Evolutionary conservation across 2,888 invertebrate genomes (phyloP), one percentile per base, ranked within the genome.

Genomic region (Zele albiditarsus): DNA sequence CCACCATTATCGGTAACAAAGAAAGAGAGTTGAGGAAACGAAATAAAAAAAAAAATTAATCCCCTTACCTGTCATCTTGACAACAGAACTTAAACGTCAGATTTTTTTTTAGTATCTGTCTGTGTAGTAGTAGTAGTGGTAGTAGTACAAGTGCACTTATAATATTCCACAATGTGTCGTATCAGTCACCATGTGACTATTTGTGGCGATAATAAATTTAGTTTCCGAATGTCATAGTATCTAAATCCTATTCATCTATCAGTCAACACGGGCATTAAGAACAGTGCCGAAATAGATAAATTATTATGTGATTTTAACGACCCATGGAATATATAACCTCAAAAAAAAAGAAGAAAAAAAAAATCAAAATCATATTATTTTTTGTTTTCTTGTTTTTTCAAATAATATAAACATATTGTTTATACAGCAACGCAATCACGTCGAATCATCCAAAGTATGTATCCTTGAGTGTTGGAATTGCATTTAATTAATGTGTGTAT

Each of bases 361-460:
- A 53, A 2, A 53, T 6, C 20, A 20, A 53, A 53, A 53, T 53
- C 53, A 23, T 12, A 38, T 4, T 38, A 12, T 12, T 8, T 38
- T 2, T 38, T 38, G 20, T 20, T n/a, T 53, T 53, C 6, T n/a
- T n/a, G n/a, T n/a, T n/a, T n/a, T n/a, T n/a, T n/a, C n/a, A n/a
- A n/a, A 53, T 20, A 53, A 53, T 53, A 53, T 20, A 20, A 53
- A 53, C 53, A 53, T 53, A 20, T 53, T 53, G 53, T 53, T 53
- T 20, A 53, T 20, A 1, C n/a, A 8, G 0, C 20, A 20, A 53
- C 23, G 23, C 20, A 53, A n/a, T 5, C 2, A 53, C 20, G 6
- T 53, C 20, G 20, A 53, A 1, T 5, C 20, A 6, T 8, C 20
- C 10, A 23, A 8, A 20, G 20, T 53, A 20, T 2, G 20, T 53